phyloP scores from a whole-genome alignment of 2,113 vertebrate species.

The Phaethon lepturus region DNA sequence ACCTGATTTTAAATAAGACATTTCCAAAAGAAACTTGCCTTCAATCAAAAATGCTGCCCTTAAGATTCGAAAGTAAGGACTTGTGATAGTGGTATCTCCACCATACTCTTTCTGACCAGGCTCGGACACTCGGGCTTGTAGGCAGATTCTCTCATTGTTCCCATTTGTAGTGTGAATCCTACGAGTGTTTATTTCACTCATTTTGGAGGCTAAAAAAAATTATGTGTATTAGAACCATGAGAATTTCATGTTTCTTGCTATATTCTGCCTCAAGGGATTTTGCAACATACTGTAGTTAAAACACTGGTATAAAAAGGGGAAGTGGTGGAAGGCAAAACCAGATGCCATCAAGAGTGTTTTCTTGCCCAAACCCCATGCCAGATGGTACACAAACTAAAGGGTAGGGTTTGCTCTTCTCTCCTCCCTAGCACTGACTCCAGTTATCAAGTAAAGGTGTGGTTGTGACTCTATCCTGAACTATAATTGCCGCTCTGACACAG shows the following conservation, averaged over 20 bases:
- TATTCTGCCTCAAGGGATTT: background rate
- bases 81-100: accelerated
- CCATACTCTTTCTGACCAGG: background rate
- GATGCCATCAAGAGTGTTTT: too few species aligned
- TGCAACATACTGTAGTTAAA: background rate
- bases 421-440: background rate
- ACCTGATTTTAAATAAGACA: background rate
- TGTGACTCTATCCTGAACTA: background rate
- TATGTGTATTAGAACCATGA: background rate
- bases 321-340: background rate
- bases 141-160: background rate
- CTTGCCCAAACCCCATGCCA: too few species aligned
- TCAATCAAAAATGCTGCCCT: background rate
- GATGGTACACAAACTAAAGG: background rate
- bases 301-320: background rate
- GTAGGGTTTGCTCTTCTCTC: background rate
- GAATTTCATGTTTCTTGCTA: background rate
- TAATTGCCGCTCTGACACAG: background rate
- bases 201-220: background rate
- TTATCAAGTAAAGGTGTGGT: background rate
- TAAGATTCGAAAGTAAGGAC: background rate
- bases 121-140: background rate
- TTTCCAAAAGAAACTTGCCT: background rate
- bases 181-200: background rate
- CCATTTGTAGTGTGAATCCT: too few species aligned